These are phyloP conservation scores for Machimus atricapillus DNA, from an alignment of 2,888 invertebrate species.

Conservation along the genomic window DNA sequence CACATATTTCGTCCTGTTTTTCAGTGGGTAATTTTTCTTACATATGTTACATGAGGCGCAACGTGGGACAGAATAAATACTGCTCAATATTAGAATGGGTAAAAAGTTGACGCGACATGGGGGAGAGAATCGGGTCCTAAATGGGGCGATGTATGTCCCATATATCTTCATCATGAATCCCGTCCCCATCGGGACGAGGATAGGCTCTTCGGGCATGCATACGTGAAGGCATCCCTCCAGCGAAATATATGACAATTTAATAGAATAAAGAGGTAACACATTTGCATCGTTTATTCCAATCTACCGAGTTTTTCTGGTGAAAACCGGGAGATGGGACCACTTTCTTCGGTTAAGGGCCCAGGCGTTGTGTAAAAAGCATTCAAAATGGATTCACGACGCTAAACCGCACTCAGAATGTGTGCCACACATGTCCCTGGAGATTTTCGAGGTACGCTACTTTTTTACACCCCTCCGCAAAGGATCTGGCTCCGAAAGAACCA, in stretches of 20 bases:
- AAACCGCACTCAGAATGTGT: constrained; percentile 35
- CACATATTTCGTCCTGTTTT: constrained; percentile 18
- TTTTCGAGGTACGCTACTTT: constrained; percentile 8
- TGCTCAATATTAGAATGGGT: neutral
- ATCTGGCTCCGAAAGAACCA: neutral
- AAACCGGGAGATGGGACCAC: neutral
- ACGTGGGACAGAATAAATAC: constrained; percentile 12
- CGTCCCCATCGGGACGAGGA: neutral
- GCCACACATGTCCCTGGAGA: neutral
- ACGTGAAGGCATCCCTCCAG: constrained; percentile 3
- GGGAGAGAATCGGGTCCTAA: neutral
- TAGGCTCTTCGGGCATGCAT: neutral
- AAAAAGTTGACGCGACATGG: neutral
- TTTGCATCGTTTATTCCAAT: constrained; percentile 42
- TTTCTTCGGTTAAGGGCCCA: neutral
- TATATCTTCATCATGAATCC: constrained; percentile 32
- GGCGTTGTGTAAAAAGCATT: neutral
- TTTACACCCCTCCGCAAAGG: constrained; percentile 1
- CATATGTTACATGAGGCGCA: constrained; percentile 7
- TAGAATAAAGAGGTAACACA: constrained; percentile 42
- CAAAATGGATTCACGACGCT: constrained; percentile 25
- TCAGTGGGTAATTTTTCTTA: constrained; percentile 27
- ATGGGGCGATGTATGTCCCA: neutral
- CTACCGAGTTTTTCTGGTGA: constrained; percentile 10
- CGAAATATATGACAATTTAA: constrained; percentile 41